Conservation (phyloP, 2,797 vertebrate species). For the Otolemur crassicaudatus region DNA sequence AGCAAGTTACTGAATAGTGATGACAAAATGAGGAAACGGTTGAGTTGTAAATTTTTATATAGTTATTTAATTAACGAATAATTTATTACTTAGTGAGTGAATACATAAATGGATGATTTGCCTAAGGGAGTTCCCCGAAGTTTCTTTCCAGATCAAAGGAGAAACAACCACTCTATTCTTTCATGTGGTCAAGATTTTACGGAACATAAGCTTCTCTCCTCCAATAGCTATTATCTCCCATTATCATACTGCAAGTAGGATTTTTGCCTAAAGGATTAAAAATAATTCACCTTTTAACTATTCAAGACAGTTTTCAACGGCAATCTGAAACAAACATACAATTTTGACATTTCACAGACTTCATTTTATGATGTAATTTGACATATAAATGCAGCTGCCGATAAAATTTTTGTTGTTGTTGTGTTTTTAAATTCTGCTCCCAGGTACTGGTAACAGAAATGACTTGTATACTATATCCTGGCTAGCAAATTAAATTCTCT, state of each 20-base stretch:
- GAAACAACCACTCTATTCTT: background rate
- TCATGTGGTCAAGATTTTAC: background rate
- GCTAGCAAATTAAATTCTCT: slow-evolving; percentile 74
- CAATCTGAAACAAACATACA: slow-evolving; percentile 52
- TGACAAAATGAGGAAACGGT: slow-evolving; percentile 23
- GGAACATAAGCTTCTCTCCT: background rate
- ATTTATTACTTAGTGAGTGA: background rate
- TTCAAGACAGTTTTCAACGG: background rate
- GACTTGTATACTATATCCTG: slow-evolving; percentile 71
- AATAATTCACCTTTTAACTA: slow-evolving; percentile 67
- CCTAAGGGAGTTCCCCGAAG: background rate
- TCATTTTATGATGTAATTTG: slow-evolving; percentile 68
- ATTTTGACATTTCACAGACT: slow-evolving; percentile 65
- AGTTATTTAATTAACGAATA: slow-evolving; percentile 31
- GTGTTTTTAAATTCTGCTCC: slow-evolving; percentile 57
- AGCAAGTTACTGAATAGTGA: background rate
- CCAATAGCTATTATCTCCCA: background rate
- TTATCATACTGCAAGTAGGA: background rate
- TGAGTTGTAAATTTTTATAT: background rate
- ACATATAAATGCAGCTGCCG: slow-evolving; percentile 59
- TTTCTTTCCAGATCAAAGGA: slow-evolving; percentile 14
- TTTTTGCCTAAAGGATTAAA: slow-evolving; percentile 57
- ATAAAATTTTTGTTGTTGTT: background rate
- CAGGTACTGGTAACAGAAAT: slow-evolving; percentile 69
- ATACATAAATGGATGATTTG: background rate